Evolutionary conservation across 2,888 invertebrate species (phyloP).

Genomic region (Sturmia bella): DNA sequence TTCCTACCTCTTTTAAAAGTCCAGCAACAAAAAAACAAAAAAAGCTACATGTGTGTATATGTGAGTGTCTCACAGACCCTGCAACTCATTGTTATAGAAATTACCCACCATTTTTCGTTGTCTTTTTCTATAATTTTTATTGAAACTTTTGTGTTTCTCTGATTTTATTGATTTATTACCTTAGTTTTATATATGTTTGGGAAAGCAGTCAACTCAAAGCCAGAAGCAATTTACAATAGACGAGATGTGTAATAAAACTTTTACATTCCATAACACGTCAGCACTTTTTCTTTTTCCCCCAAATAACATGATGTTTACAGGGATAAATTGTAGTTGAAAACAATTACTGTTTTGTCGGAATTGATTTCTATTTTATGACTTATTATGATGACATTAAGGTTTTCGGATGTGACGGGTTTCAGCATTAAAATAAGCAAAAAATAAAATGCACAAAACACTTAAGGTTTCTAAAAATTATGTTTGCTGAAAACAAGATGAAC

Average conservation of each 20-base stretch:
- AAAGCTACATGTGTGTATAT: too few relatives aligned
- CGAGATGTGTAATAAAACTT: conserved; percentile 46
- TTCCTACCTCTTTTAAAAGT: too few relatives aligned
- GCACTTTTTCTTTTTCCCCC: conserved; percentile 43
- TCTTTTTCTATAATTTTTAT: neutral
- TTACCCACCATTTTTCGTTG: neutral
- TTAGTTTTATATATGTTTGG: neutral
- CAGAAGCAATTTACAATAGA: conserved; percentile 39
- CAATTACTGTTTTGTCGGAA: conserved; percentile 35
- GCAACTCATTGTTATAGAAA: conserved; percentile 34
- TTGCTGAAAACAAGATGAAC: too few relatives aligned
- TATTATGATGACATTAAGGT: conserved; percentile 1
- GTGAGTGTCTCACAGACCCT: conserved; percentile 1
- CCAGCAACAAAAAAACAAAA: too few relatives aligned
- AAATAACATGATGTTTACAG: conserved; percentile 54
- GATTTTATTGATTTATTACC: conserved; percentile 57
- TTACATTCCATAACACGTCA: conserved; percentile 46
- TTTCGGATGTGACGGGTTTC: neutral
- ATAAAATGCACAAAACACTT: too few relatives aligned
- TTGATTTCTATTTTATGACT: conserved; percentile 32
- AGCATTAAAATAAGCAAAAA: conserved; percentile 3
- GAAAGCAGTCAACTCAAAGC: conserved; percentile 24
- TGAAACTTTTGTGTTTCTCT: conserved; percentile 5
- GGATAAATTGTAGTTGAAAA: conserved; percentile 47
- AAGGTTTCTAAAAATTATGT: too few relatives aligned